Evolutionary conservation across 2,113 vertebrate genomes (phyloP).

Genomic region (Bucco capensis): DNA sequence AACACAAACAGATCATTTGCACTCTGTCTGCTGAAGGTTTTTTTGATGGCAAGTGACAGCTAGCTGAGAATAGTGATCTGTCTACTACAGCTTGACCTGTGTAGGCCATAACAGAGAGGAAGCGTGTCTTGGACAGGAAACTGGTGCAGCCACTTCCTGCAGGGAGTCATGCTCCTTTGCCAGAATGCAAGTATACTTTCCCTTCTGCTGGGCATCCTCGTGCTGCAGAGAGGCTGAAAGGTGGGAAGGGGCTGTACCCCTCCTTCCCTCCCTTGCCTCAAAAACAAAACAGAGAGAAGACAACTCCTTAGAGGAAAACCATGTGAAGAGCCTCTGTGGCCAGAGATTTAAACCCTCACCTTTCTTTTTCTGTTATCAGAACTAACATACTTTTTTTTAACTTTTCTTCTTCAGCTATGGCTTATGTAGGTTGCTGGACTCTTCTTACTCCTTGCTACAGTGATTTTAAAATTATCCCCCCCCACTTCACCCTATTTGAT

Average conservation of each 20-base stretch:
- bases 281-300: not conserved
- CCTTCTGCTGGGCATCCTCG: not conserved
- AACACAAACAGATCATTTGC: not conserved
- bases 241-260: not conserved
- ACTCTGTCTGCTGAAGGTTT: not conserved
- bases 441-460: not conserved
- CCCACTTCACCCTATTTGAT: not conserved
- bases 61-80: not conserved
- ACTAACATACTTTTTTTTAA: not conserved
- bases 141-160: not conserved
- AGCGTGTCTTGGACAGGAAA: not conserved
- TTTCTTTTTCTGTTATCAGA: not conserved
- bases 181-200: not conserved
- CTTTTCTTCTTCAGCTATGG: not conserved
- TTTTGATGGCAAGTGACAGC: conserved; percentile 22
- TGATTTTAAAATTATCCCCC: not conserved
- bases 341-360: not conserved
- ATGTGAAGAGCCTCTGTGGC: not conserved
- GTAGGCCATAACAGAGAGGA: not conserved
- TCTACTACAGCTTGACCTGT: not conserved
- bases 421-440: not conserved
- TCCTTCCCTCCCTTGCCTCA: not conserved
- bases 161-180: not conserved
- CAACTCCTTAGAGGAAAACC: not conserved
- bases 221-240: not conserved